Base-by-base conservation (phyloP, 2,113 vertebrate genomes). In the Nesospiza acunhae region DNA sequence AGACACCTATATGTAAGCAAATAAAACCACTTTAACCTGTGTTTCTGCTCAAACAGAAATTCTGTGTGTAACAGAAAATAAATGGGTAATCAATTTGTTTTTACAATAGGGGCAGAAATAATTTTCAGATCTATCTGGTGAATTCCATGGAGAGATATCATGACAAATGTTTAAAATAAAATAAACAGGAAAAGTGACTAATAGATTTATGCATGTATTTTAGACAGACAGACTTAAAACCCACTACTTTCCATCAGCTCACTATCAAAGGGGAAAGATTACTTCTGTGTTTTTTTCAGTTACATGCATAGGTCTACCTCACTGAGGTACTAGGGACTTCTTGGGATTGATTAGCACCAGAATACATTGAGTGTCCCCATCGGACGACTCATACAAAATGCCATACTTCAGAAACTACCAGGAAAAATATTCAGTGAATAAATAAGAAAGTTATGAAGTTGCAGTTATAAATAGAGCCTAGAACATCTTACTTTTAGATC, bases 21-120 rank as follows among this genome's bases (percentile, higher is more conserved):
- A 74, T 47, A 69, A 89, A 93, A 31, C 11, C 28, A 75, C 46
- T 84, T 90, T 90, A 93, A 96, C 41, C 42, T 41, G 33, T 49
- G 59, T 89, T 93, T 87, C 47, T 74, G 41, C 89, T 96, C 92
- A 93, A 93, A 56, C 5, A 90, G 78, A 90, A 97, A 95, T 75
- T 84, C 41, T 84, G 19, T 80, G 42, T 94, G 42, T 72, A 86
- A 96, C 66, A 90, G 59, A 92, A 63, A 94, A 92, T 85, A 85
- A 82, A 70, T 12, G 26, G 11, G 2, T 31, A 96, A 97, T 95
- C 69, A 92, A 67, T 89, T 33, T 55, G 46, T 70, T 95, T 95
- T 90, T 90, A 52, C 41, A 93, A 75, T 92, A 87, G 58, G 31
- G 52, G 30, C 41, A 76, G 50, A 72, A 92, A 93, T 81, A 66